phyloP scores from a whole-genome alignment of 2,888 invertebrate species.

The Oconnorella tubifera region DNA sequence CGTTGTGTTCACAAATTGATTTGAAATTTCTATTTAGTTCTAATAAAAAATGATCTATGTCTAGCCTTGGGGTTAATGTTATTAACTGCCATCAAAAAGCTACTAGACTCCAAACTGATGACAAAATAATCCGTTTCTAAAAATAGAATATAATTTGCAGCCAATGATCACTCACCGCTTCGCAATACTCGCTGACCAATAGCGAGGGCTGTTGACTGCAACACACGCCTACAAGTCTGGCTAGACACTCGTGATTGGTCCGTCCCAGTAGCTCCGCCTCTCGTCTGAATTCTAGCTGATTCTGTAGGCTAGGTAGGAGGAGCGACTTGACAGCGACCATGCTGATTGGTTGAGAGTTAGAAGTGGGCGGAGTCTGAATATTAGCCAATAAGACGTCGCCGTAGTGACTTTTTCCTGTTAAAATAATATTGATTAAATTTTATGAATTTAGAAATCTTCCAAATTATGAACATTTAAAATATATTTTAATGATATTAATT shows the following conservation, averaged over 20 bases:
- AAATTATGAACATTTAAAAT: background rate
- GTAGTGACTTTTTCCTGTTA: slow-evolving; percentile 78
- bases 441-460: too few species aligned
- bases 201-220: slow-evolving; percentile 73
- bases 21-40: too few species aligned
- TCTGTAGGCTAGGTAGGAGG: slow-evolving; percentile 46
- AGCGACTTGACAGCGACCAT: slow-evolving; percentile 55
- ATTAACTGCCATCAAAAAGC: too few species aligned
- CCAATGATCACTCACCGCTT: slow-evolving; percentile 82
- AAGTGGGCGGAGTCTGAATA: slow-evolving; percentile 58
- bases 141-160: background rate
- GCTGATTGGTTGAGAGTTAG: slow-evolving; percentile 45
- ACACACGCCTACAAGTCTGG: slow-evolving; percentile 75
- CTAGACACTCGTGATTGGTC: slow-evolving; percentile 68
- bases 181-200: slow-evolving; percentile 84
- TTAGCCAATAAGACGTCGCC: slow-evolving; percentile 83
- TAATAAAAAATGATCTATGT: too few species aligned
- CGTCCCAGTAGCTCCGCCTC: slow-evolving; percentile 82
- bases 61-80: too few species aligned
- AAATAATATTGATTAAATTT: too few species aligned
- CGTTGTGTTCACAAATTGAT: too few species aligned
- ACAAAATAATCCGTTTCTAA: background rate
- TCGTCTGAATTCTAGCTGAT: slow-evolving; percentile 71
- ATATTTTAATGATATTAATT: too few species aligned
- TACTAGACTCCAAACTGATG: too few species aligned